Conservation (phyloP, 2,113 vertebrate genomes). For the Caloenas nicobarica region DNA sequence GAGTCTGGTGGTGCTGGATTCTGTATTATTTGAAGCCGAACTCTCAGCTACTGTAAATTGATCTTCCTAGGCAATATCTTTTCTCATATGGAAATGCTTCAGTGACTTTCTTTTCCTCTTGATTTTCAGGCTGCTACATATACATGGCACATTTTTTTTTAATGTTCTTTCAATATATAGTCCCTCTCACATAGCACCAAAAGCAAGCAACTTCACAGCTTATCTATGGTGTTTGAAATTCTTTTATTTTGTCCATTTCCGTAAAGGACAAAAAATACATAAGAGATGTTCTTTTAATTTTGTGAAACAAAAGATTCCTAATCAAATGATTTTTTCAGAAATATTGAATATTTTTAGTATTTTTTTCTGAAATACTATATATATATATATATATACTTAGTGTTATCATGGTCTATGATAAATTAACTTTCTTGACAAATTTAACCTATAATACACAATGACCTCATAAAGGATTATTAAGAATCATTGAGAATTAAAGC, state of each 20-base stretch:
- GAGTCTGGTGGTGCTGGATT: neutral
- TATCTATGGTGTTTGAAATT: neutral
- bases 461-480: neutral
- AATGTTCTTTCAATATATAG: neutral
- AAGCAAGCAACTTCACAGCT: neutral
- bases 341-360: neutral
- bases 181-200: neutral
- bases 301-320: neutral
- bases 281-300: neutral
- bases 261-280: neutral
- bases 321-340: neutral
- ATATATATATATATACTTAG: neutral
- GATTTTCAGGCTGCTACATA: neutral
- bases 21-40: neutral
- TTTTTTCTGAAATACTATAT: neutral
- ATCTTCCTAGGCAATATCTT: neutral
- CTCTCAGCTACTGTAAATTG: neutral
- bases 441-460: neutral
- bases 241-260: neutral
- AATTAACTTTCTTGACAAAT: neutral
- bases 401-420: neutral
- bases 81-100: neutral
- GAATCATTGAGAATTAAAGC: neutral
- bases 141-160: neutral
- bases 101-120: neutral